A percentile compares a stretch with the other conserved stretches of the same genome.
Conservation (phyloP, 2,888 invertebrate genomes). For the Petrolisthes cinctipes region DNA sequence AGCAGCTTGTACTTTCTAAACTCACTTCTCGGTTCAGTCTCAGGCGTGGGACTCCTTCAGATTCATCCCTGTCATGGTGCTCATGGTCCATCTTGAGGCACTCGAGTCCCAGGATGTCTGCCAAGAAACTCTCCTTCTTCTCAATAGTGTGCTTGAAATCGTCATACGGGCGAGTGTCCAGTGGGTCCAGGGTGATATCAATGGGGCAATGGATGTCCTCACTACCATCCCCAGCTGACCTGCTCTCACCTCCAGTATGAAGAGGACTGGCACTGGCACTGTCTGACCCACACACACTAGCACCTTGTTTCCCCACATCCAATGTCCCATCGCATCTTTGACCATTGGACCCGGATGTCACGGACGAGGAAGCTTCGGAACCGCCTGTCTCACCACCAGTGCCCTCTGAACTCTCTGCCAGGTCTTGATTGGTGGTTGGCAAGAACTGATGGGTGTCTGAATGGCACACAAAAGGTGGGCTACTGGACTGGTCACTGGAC, state of each 20-base stretch:
- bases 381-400: neutral
- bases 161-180: slow-evolving; percentile 51
- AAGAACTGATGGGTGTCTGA: neutral
- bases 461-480: neutral
- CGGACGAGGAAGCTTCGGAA: too few relatives aligned
- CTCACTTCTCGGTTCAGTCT: slow-evolving; percentile 17
- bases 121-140: slow-evolving; percentile 50
- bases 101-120: slow-evolving; percentile 48
- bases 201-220: neutral
- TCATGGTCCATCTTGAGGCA: slow-evolving; percentile 55
- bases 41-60: neutral
- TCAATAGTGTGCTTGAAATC: slow-evolving; percentile 51
- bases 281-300: neutral
- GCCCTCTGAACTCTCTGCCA: neutral
- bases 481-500: slow-evolving; percentile 12
- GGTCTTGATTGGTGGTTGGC: neutral
- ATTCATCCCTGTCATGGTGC: neutral
- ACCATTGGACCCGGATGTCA: too few relatives aligned
- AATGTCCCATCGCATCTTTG: neutral
- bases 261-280: neutral
- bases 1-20: slow-evolving; percentile 33
- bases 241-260: neutral
- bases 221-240: neutral
- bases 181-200: neutral
- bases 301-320: neutral